phyloP scores from a whole-genome alignment of 2,888 invertebrate genomes.

The Harmothoe impar region DNA sequence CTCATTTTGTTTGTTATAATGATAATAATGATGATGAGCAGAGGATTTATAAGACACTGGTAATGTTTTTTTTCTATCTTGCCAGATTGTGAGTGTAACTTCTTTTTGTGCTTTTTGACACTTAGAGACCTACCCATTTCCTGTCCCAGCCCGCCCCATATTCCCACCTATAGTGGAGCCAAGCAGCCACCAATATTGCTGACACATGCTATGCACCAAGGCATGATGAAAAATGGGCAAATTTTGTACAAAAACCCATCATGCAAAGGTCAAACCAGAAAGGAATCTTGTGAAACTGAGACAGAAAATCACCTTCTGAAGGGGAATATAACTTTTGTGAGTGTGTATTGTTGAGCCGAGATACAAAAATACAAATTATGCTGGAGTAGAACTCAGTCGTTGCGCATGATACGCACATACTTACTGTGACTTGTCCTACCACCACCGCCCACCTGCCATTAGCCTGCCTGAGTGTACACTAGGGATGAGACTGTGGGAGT shows the following conservation, averaged over 20 bases:
- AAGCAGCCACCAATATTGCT: background rate
- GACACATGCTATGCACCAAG: conserved; percentile 16
- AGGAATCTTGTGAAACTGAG: background rate
- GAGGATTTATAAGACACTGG: conserved; percentile 34
- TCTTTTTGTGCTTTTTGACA: background rate
- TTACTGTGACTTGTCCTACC: background rate
- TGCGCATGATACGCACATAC: conserved; percentile 7
- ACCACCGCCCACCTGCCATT: conserved; percentile 21
- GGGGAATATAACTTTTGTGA: conserved; percentile 7
- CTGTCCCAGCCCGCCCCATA: too few species aligned
- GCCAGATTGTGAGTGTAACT: conserved; percentile 22
- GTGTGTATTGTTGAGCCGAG: background rate
- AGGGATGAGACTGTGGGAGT: too few species aligned
- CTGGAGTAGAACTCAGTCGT: conserved; percentile 18
- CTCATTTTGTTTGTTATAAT: background rate
- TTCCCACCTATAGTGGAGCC: background rate
- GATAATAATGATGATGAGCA: background rate
- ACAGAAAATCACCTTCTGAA: background rate
- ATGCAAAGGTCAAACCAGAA: conserved; percentile 1
- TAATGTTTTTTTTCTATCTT: conserved; percentile 26
- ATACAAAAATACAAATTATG: background rate
- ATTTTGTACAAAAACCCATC: conserved; percentile 28
- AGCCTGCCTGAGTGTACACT: background rate
- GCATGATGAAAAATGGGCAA: too few species aligned
- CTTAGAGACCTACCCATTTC: background rate